Percentiles rank a stretch among this genome's conserved stretches.
Evolutionary conservation across 2,113 vertebrate genomes (phyloP).

Genomic region (Turnix velox): DNA sequence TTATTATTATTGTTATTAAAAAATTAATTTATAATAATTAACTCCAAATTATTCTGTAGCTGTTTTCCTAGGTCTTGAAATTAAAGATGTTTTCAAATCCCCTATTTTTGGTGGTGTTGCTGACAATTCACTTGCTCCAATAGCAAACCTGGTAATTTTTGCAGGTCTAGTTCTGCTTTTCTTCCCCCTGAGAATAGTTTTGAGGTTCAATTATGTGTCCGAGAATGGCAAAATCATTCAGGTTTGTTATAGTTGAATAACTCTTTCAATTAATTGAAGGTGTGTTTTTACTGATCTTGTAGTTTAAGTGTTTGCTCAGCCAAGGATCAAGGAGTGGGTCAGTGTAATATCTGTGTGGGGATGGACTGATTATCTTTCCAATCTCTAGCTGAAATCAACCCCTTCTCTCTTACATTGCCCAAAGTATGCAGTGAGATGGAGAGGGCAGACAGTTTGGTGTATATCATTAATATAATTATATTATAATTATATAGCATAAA

Average conservation of each 20-base stretch:
- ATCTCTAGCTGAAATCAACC: background rate
- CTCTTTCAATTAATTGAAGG: background rate
- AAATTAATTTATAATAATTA: background rate
- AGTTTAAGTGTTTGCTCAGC: background rate
- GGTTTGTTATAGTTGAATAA: background rate
- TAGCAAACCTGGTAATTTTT: rapidly evolving
- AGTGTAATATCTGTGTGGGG: background rate
- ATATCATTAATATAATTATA: background rate
- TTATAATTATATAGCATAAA: too few relatives aligned
- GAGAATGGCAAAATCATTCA: background rate
- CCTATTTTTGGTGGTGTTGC: background rate
- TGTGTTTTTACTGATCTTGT: background rate
- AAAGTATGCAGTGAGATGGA: background rate
- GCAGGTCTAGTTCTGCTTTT: background rate
- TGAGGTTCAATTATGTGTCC: rapidly evolving
- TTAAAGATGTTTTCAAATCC: background rate
- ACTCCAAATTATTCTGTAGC: background rate
- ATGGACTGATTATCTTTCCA: background rate
- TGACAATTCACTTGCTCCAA: background rate
- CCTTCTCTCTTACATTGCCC: background rate
- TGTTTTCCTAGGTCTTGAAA: background rate
- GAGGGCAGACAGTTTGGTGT: background rate
- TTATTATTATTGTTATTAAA: background rate
- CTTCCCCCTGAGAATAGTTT: background rate
- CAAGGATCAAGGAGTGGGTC: background rate